These are phyloP conservation scores for Galaxias olidus DNA, from an alignment of 2,797 vertebrate genomes.

Conservation along the genomic window DNA sequence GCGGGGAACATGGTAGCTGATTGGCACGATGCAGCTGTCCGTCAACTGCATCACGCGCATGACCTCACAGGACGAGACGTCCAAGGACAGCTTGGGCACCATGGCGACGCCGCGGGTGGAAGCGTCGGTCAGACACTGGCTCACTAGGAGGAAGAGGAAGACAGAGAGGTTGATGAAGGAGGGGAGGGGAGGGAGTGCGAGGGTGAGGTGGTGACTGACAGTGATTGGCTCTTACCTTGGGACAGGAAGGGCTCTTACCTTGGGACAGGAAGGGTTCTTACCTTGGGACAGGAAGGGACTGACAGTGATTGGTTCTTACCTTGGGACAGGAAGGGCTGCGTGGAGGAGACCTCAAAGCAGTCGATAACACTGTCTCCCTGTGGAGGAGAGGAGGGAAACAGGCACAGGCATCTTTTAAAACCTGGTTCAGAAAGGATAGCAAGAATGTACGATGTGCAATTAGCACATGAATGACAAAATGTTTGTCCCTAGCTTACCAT, in stretches of 20 bases:
- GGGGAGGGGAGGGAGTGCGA: too few species aligned
- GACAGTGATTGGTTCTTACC: slow-evolving; percentile 67
- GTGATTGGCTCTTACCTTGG: slow-evolving; percentile 74
- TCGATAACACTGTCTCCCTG: slow-evolving; percentile 87
- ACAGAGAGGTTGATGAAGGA: background rate
- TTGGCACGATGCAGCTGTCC: slow-evolving; percentile 80
- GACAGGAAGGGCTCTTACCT: slow-evolving; percentile 77
- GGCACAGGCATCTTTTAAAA: background rate
- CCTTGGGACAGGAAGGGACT: slow-evolving; percentile 81
- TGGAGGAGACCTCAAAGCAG: slow-evolving; percentile 82
- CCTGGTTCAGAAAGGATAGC: background rate
- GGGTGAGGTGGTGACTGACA: too few species aligned
- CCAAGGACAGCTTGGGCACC: slow-evolving; percentile 82
- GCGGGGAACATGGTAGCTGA: slow-evolving; percentile 90
- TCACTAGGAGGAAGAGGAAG: slow-evolving; percentile 70
- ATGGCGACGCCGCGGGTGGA: slow-evolving; percentile 77
- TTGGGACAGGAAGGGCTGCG: slow-evolving; percentile 79
- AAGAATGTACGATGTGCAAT: background rate
- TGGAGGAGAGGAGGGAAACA: slow-evolving; percentile 21
- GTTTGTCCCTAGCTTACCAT: slow-evolving; percentile 79
- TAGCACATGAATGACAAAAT: background rate
- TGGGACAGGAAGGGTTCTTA: slow-evolving; percentile 54
- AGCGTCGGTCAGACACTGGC: slow-evolving; percentile 83
- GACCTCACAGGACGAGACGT: slow-evolving; percentile 88
- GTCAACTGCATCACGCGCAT: slow-evolving; percentile 88